phyloP scores from a whole-genome alignment of 2,888 invertebrate genomes.

The Epinotia nisella region DNA sequence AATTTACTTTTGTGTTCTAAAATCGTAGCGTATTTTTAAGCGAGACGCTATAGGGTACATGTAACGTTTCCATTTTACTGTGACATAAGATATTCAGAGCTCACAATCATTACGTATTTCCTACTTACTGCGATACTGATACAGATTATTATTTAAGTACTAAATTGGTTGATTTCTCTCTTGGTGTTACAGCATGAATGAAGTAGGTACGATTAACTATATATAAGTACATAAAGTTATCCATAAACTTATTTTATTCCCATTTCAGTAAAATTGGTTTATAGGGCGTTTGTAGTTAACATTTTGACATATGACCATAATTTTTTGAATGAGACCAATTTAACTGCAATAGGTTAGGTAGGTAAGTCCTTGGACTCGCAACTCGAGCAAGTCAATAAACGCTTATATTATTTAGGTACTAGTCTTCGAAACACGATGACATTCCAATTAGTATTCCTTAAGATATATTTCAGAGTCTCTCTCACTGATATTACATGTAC shows the following conservation, averaged over 20 bases:
- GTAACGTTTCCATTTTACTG: constrained; percentile 17
- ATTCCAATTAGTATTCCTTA: constrained; percentile 14
- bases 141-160: constrained; percentile 19
- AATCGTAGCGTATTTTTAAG: not conserved
- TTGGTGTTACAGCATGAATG: constrained; percentile 17
- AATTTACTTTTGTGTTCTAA: not conserved
- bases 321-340: not conserved
- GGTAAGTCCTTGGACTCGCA: not conserved
- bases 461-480: constrained; percentile 3
- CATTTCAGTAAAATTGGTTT: not conserved
- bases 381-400: not conserved
- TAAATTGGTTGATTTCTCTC: constrained; percentile 20
- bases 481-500: constrained; percentile 14
- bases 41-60: constrained; percentile 1
- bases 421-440: not conserved
- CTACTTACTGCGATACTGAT: constrained; percentile 24
- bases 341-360: not conserved
- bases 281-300: not conserved
- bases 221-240: not conserved
- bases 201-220: constrained; percentile 23
- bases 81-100: not conserved
- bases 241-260: not conserved
- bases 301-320: not conserved
- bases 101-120: constrained; percentile 28
- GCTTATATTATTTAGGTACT: not conserved